Evolutionary conservation across 1,140 invertebrate genomes (phyloP).

Genomic region (Dreissena polymorpha): DNA sequence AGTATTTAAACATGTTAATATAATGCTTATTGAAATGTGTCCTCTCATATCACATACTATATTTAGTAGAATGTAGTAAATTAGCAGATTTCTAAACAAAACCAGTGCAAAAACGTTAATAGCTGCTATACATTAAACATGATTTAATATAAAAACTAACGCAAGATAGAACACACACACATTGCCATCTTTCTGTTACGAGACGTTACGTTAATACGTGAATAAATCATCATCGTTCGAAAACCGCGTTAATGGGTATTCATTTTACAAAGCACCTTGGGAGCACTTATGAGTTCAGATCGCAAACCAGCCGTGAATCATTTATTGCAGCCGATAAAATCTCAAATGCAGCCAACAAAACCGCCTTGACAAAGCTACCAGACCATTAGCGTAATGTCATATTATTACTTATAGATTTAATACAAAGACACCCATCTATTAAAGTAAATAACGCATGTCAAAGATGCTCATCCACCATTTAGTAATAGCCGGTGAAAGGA

Average conservation of each 20-base stretch:
- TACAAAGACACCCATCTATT: neutral
- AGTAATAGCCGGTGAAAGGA: neutral
- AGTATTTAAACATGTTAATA: too few species aligned
- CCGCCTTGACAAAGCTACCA: neutral
- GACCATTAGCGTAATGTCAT: constrained; percentile 12
- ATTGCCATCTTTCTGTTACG: too few species aligned
- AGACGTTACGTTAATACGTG: neutral
- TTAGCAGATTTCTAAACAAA: too few species aligned
- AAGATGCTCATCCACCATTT: constrained; percentile 10
- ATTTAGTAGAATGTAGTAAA: too few species aligned
- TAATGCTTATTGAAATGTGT: too few species aligned
- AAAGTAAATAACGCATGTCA: constrained; percentile 31
- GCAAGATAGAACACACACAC: too few species aligned
- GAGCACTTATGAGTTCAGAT: constrained; percentile 23
- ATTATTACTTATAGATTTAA: constrained; percentile 55
- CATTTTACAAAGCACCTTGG: constrained; percentile 36
- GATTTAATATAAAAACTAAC: too few species aligned
- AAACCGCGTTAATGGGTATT: too few species aligned
- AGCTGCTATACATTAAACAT: too few species aligned
- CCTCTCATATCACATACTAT: too few species aligned
- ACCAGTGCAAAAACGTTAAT: too few species aligned
- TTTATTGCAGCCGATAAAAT: constrained; percentile 44
- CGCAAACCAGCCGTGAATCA: constrained; percentile 29
- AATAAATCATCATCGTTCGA: constrained; percentile 39
- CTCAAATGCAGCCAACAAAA: constrained; percentile 23